Base-by-base conservation (phyloP, 2,888 invertebrate genomes). In the Thymelicus sylvestris region DNA sequence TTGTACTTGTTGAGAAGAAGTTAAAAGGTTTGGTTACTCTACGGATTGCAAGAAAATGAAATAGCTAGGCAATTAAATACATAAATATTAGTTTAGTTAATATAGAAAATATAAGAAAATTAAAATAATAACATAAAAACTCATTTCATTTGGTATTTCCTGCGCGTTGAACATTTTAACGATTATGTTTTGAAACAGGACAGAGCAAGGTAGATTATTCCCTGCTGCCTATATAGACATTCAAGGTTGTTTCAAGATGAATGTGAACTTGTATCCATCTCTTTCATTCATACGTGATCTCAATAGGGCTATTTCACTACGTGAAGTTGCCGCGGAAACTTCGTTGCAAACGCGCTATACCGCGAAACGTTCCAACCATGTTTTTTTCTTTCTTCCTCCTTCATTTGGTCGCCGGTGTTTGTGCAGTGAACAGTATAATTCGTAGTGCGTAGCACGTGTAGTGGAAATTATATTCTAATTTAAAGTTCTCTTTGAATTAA, bases 331-430 rank as follows among this genome's bases (percentile, higher is more conserved):
- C 81, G 86, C 84, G 78, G 82, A 72, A 86, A 83, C 85, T 89
- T 91, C 89, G 86, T 73, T 75, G 67, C 75, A 75, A 81, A 80
- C 80, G 80, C 81, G 83, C 82, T 80, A 80, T 84, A 84, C 86
- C 86, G 85, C 87, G 83, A 86, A 80, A 85, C 87, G 84, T 80
- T 84, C 85, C 86, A 85, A 83, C 83, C 81, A 84, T 86, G 83
- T 86, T 89, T 89, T 88, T 78, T 66, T 88, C 88, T 85, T 86
- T 83, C 85, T 85, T 85, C 86, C 86, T 90, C 90, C 86, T 87
- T 92, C 93, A 93, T 93, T 93, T 92, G 84, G 87, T 86, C 91
- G 84, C 83, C 89, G 87, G 91, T 91, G 89, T 91, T 92, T 87
- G 93, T 92, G 90, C 84, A 79, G 93, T 92, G 91, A 90, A 85